A percentile compares a stretch with the other conserved stretches of the same genome.
phyloP scores from a whole-genome alignment of 53 echinoderm and acorn worm genomes.

The Hippasteria phrygiana region DNA sequence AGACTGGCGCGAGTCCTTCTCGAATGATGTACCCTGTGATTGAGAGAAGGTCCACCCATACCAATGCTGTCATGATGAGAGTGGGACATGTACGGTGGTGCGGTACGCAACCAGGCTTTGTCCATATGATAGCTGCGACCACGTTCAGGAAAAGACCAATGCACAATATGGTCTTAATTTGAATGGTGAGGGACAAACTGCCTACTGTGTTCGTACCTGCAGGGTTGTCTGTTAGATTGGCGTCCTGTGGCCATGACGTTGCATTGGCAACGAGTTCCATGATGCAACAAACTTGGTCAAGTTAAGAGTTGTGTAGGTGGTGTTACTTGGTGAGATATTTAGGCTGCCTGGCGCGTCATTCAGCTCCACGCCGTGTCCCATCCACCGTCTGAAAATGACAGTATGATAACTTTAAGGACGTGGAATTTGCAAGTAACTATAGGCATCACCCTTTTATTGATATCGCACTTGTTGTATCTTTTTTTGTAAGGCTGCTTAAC shows the following conservation, averaged over 20 bases:
- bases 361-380: no score
- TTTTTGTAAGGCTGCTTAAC: no score
- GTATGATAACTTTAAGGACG: no score
- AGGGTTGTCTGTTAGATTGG: not conserved
- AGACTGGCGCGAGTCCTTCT: not conserved
- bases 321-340: no score
- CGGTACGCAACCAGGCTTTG: slow-evolving; percentile 8
- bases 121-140: slow-evolving; percentile 28
- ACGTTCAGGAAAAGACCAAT: slow-evolving; percentile 39
- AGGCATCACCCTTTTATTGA: no score
- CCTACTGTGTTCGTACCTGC: not conserved
- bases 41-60: slow-evolving; percentile 54
- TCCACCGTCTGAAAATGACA: no score
- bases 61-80: slow-evolving; percentile 19
- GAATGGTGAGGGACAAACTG: not conserved
- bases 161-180: slow-evolving; percentile 8
- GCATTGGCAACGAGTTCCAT: not conserved
- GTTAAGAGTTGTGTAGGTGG: no score
- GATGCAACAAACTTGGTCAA: no score
- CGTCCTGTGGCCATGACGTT: not conserved
- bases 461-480: no score
- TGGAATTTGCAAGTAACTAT: no score
- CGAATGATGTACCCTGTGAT: slow-evolving; percentile 27
- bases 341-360: no score
- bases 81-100: not conserved